Percentiles rank a stretch among this genome's conserved stretches.
These are phyloP conservation scores for Nothobranchius furzeri DNA, from an alignment of 2,113 vertebrate species.

Conservation along the genomic window DNA sequence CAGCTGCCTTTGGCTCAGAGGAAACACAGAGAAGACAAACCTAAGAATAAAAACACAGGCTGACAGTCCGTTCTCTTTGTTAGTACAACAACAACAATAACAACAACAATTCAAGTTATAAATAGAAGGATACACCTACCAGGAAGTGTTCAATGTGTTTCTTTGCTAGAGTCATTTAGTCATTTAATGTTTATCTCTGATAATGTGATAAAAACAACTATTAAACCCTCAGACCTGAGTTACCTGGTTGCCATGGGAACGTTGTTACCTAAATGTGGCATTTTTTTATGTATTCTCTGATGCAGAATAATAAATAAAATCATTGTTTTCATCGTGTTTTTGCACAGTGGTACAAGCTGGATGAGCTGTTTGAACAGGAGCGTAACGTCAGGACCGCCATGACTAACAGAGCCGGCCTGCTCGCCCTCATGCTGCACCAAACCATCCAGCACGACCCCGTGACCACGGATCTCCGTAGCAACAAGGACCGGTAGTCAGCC, in stretches of 20 bases:
- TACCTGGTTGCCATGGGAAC: neutral
- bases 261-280: neutral
- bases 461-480: conserved; percentile 88
- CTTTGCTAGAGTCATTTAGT: too few species aligned
- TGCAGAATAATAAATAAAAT: neutral
- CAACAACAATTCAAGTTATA: too few species aligned
- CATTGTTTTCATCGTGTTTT: neutral
- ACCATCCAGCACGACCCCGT: conserved; percentile 92
- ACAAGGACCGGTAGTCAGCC: conserved; percentile 83
- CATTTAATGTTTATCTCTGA: too few species aligned
- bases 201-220: neutral
- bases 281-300: neutral
- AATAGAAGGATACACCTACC: too few species aligned
- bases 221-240: neutral
- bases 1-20: neutral
- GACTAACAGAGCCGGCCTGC: conserved; percentile 91
- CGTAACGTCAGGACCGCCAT: conserved; percentile 92
- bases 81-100: too few species aligned
- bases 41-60: neutral
- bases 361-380: conserved; percentile 93
- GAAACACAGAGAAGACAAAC: too few species aligned
- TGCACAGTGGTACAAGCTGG: conserved; percentile 91
- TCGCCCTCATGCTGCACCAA: conserved; percentile 92
- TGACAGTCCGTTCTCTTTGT: too few species aligned
- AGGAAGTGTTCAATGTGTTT: too few species aligned